Conservation (phyloP, 2,888 invertebrate species). For the Latrodectus hesperus region DNA sequence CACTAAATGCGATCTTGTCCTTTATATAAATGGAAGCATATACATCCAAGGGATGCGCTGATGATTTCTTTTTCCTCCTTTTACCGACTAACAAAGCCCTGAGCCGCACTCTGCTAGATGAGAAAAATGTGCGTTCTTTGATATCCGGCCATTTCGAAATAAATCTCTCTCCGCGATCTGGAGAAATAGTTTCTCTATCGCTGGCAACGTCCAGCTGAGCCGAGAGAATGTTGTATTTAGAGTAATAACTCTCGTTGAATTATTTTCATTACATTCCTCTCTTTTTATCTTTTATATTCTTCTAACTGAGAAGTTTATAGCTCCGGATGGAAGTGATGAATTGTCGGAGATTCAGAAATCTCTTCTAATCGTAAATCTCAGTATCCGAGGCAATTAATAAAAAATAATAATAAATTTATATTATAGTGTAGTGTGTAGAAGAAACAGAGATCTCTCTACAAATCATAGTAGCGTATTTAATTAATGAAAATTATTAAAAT, state of each 20-base stretch:
- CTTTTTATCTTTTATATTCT: not conserved
- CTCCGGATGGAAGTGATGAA: no score
- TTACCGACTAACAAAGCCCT: not conserved
- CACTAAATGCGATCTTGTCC: conserved; percentile 11
- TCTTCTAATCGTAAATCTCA: no score
- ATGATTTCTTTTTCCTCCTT: not conserved
- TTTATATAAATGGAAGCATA: conserved; percentile 39
- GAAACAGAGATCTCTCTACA: no score
- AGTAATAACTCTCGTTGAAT: not conserved
- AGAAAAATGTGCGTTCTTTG: conserved; percentile 30
- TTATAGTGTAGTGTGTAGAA: no score
- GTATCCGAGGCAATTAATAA: no score
- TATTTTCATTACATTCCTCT: not conserved
- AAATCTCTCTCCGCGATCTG: not conserved
- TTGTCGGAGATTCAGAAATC: no score
- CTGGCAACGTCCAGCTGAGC: not conserved
- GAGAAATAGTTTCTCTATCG: not conserved
- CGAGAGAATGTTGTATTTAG: not conserved
- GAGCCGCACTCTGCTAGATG: not conserved
- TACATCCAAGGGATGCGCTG: not conserved
- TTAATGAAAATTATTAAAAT: no score
- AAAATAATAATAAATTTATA: no score
- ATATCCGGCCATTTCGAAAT: conserved; percentile 10
- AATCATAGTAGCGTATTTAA: no score
- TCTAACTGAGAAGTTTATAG: no score